Base-by-base conservation (phyloP, 2,888 invertebrate genomes). In the Ramazzottius varieornatus region DNA sequence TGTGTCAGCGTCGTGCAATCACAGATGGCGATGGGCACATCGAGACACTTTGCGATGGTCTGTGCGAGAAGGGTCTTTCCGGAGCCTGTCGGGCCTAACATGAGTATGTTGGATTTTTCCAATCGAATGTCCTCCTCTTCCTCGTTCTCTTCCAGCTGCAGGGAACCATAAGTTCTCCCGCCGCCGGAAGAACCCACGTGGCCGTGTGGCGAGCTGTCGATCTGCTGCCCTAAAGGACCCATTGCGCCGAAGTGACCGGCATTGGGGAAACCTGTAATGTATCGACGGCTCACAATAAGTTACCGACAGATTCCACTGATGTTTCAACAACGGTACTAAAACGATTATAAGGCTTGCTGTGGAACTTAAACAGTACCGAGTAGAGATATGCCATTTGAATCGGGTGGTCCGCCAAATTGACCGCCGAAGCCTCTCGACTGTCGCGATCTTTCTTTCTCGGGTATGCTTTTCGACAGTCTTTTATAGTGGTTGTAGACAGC, bases 401-500 rank as follows among this genome's bases (percentile, higher is more conserved):
- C n/a, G n/a, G n/a, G n/a, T n/a, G n/a, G n/a, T n/a, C n/a, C n/a
- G n/a, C n/a, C n/a, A n/a, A n/a, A n/a, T n/a, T n/a, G n/a, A n/a
- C n/a, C n/a, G n/a, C n/a, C n/a, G n/a, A n/a, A n/a, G n/a, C n/a
- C n/a, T n/a, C n/a, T n/a, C n/a, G n/a, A n/a, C n/a, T n/a, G n/a
- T 13, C 8, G 40, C 40, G 40, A 13, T 40, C 8, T 20, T 13
- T 40, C 20, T 40, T 40, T 8, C 46, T 67, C 66, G 2, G 76
- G 75, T 67, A 88, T 81, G 78, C 94, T 94, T 77, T 94, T 91
- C 77, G 88, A 88, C 73, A 98, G 90, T 72, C 96, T 81, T 79
- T 96, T 94, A 78, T 96, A 98, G 76, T 98, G 98, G 79, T 96
- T 94, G 79, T 98, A 98, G 0, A 98, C 96, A 16, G 96, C 94